A percentile compares a stretch with the other conserved stretches of the same genome.
phyloP scores from a whole-genome alignment of 2,888 invertebrate species.

The Pammene fasciana region DNA sequence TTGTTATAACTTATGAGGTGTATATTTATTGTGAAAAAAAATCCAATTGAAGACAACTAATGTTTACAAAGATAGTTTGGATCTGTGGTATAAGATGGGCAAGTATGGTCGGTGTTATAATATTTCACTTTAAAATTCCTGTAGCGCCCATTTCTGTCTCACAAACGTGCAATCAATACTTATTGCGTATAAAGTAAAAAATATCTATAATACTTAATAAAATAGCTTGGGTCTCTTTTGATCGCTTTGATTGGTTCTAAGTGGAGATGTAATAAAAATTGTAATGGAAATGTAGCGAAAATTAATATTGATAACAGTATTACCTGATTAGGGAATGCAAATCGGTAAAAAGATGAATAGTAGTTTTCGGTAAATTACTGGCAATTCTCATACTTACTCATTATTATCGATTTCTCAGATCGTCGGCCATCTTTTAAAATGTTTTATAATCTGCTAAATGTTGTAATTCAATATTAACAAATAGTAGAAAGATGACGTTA shows the following conservation, averaged over 20 bases:
- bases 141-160: background rate
- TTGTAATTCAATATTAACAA: too few species aligned
- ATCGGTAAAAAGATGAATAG: too few species aligned
- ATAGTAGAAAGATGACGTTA: too few species aligned
- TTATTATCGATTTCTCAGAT: too few species aligned
- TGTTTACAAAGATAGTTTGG: slow-evolving; percentile 3
- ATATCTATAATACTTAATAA: background rate
- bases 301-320: slow-evolving; percentile 16
- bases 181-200: background rate
- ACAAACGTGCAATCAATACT: background rate
- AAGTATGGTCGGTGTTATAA: background rate
- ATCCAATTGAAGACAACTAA: background rate
- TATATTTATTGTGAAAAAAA: background rate
- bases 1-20: slow-evolving; percentile 8
- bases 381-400: too few species aligned
- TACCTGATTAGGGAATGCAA: background rate
- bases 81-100: slow-evolving; percentile 1
- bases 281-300: slow-evolving; percentile 15
- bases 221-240: background rate
- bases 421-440: too few species aligned
- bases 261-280: slow-evolving; percentile 9
- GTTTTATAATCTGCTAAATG: too few species aligned
- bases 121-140: background rate
- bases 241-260: slow-evolving; percentile 16
- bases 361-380: too few species aligned